Base-by-base conservation (phyloP, 1,140 invertebrate species). In the Octopus bimaculoides region DNA sequence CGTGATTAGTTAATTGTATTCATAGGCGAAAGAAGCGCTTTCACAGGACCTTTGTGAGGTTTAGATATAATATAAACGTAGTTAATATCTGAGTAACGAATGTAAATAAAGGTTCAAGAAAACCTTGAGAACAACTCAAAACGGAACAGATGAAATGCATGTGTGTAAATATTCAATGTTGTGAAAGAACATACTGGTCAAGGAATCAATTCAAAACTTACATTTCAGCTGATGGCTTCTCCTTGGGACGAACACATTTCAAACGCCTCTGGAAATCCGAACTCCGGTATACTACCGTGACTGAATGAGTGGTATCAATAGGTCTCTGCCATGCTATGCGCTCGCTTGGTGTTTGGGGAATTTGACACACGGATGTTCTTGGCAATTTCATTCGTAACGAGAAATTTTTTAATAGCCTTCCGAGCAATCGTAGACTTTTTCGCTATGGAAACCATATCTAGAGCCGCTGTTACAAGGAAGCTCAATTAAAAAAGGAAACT, bases 231-330 rank as follows among this genome's bases (percentile, higher is more conserved):
- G 66, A 71, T 71, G 66, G 66, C 66, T 71, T 71, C 66, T 71
- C 66, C 66, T 71, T 71, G 66, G 26, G 66, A 71, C 66, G 66
- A 71, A 71, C 66, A 71, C 66, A 71, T 71, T 71, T 71, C 66
- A 71, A 71, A 14, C 66, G 17, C 17, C 66, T 9, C 66, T 71
- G 66, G 26, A 71, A 71, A 71, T 20, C 26, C 26, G 66, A 71
- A 14, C 66, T 71, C 9, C 26, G 66, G 26, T 71, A 71, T 71
- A 71, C 66, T n/a, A 71, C 66, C 66, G 66, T 71, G 66, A 71
- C 66, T 71, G 9, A n/a, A 20, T 14, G 17, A n/a, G 17, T 20
- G 8, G 17, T 20, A 14, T 71, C 66, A 71, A 71, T 20, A 71
- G 66, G 66, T 71, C 66, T 71, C 66, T 71, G 66, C 66, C 66